Percentiles rank a stretch among this genome's conserved stretches.
These are phyloP conservation scores for Amorpha juglandis DNA, from an alignment of 2,888 invertebrate species.

Conservation along the genomic window DNA sequence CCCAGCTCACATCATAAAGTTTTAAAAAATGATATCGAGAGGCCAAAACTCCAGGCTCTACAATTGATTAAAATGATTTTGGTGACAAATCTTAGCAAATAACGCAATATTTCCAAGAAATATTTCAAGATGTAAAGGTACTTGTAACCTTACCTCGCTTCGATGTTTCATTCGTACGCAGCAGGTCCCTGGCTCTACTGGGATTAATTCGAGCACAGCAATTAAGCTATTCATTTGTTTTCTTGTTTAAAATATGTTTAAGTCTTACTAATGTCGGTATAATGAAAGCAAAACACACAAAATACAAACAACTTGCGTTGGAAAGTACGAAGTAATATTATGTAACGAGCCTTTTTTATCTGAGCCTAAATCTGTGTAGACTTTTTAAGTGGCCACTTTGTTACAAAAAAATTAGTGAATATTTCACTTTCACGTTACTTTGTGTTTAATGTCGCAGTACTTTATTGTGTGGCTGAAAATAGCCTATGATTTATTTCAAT, in stretches of 20 bases:
- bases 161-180: neutral
- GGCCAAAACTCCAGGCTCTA: no score
- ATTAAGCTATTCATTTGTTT: slow-evolving; percentile 2
- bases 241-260: slow-evolving; percentile 1
- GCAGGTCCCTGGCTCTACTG: neutral
- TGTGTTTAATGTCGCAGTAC: slow-evolving; percentile 2
- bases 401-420: slow-evolving; percentile 5
- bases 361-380: slow-evolving; percentile 8
- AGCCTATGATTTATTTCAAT: neutral
- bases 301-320: neutral
- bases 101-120: neutral
- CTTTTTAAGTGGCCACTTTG: neutral
- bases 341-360: slow-evolving; percentile 18
- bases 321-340: neutral
- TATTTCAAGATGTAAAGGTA: neutral
- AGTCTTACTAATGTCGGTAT: slow-evolving; percentile 10
- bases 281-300: neutral
- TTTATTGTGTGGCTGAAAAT: neutral
- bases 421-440: slow-evolving; percentile 2
- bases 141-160: neutral
- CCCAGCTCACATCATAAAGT: no score
- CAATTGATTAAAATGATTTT: neutral
- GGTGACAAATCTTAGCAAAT: neutral
- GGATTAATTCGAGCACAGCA: neutral
- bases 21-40: no score